phyloP scores from a whole-genome alignment of 2,113 vertebrate species.

The Pachycephala philippinensis region DNA sequence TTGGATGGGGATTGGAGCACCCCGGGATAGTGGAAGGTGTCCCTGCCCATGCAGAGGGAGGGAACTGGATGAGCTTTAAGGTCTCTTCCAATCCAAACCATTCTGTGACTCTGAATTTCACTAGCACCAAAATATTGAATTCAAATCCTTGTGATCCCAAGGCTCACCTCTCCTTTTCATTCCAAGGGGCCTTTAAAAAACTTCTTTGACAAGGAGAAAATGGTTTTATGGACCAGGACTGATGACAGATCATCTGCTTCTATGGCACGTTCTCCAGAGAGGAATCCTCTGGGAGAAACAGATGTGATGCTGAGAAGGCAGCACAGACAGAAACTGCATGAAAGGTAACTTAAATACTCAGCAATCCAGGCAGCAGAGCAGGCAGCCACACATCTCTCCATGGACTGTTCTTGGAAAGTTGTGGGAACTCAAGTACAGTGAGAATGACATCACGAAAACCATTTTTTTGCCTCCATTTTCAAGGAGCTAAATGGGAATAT shows the following conservation, averaged over 20 bases:
- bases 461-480: not conserved
- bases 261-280: not conserved
- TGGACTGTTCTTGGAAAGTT: not conserved
- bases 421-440: not conserved
- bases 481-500: not conserved
- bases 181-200: not conserved
- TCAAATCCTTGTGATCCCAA: not conserved
- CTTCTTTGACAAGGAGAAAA: not conserved
- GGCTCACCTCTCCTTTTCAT: not conserved
- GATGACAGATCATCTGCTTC: not conserved
- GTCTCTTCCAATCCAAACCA: not conserved
- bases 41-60: not conserved
- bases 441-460: not conserved
- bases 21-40: not conserved
- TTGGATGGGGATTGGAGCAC: fast-evolving
- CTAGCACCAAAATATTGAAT: not conserved
- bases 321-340: fast-evolving
- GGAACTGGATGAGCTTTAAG: not conserved
- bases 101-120: not conserved
- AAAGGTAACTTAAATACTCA: not conserved
- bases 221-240: not conserved
- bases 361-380: not conserved
- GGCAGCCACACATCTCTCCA: not conserved
- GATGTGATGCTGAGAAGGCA: not conserved
- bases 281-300: not conserved